phyloP scores from a whole-genome alignment of 2,113 vertebrate species.

The Poecilia latipinna region DNA sequence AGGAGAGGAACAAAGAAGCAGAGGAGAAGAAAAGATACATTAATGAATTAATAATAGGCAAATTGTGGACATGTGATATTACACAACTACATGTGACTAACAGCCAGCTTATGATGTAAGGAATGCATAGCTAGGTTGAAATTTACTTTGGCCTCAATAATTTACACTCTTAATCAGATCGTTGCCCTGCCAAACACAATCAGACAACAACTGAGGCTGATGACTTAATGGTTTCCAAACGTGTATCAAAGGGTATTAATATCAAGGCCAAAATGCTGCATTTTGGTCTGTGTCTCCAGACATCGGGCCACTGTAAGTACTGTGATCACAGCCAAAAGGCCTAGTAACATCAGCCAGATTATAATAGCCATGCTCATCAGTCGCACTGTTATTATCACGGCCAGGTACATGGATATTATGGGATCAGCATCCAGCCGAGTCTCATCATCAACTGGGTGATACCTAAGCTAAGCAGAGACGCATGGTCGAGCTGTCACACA shows the following conservation, averaged over 20 bases:
- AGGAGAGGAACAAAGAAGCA: background rate
- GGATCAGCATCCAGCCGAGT: slow-evolving; percentile 49
- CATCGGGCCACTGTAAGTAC: slow-evolving; percentile 10
- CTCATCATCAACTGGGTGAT: slow-evolving; percentile 46
- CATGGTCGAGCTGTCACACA: slow-evolving; percentile 66
- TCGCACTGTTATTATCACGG: slow-evolving; percentile 35
- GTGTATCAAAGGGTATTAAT: background rate
- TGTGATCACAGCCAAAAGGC: slow-evolving; percentile 41
- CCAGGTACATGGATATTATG: slow-evolving; percentile 52
- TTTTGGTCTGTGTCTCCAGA: slow-evolving; percentile 9
- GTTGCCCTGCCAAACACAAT: background rate
- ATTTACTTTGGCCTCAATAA: background rate
- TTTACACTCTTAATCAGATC: slow-evolving; percentile 25
- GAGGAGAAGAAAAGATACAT: slow-evolving; percentile 16
- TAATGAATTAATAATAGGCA: slow-evolving; percentile 48
- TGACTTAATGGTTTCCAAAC: background rate
- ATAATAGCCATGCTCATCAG: slow-evolving; percentile 43
- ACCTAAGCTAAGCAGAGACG: slow-evolving; percentile 41
- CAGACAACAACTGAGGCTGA: background rate
- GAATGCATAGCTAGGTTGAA: background rate
- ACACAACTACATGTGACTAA: slow-evolving; percentile 48
- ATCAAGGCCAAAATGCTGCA: slow-evolving; percentile 16
- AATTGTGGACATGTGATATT: slow-evolving; percentile 38
- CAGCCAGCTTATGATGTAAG: slow-evolving; percentile 20
- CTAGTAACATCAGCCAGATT: slow-evolving; percentile 48